A percentile compares a stretch with the other conserved stretches of the same genome.
Conservation (phyloP, 2,888 invertebrate genomes). For the Eucera pruinosa region DNA sequence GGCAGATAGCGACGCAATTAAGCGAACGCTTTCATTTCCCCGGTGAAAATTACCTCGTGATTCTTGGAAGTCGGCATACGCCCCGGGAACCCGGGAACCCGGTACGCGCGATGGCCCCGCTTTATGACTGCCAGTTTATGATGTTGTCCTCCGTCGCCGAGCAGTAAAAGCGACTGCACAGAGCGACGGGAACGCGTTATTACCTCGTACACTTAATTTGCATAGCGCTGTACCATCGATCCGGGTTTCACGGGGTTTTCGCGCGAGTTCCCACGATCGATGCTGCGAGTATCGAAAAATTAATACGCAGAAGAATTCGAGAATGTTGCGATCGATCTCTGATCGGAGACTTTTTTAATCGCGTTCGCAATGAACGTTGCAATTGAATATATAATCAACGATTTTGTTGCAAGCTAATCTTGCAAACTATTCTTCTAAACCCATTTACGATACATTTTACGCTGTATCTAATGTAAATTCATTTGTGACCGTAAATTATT, state of each 20-base stretch:
- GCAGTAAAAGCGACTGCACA: slow-evolving; percentile 11
- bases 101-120: neutral
- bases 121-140: slow-evolving; percentile 28
- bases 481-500: too few relatives aligned
- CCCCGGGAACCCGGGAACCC: too few relatives aligned
- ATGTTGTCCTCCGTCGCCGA: neutral
- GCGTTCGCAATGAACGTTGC: too few relatives aligned
- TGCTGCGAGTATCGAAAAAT: too few relatives aligned
- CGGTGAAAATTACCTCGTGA: slow-evolving; percentile 28
- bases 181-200: slow-evolving; percentile 15
- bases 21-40: slow-evolving; percentile 11
- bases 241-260: neutral
- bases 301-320: too few relatives aligned
- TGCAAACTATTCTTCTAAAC: too few relatives aligned
- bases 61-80: slow-evolving; percentile 15
- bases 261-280: neutral
- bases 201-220: slow-evolving; percentile 33
- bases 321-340: too few relatives aligned
- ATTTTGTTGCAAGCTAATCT: too few relatives aligned
- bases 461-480: too few relatives aligned
- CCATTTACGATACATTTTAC: too few relatives aligned
- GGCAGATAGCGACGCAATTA: neutral
- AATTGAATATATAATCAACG: too few relatives aligned
- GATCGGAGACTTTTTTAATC: too few relatives aligned
- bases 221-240: slow-evolving; percentile 19